phyloP scores from a whole-genome alignment of 2,797 vertebrate genomes.

The Eremophila alpestris region DNA sequence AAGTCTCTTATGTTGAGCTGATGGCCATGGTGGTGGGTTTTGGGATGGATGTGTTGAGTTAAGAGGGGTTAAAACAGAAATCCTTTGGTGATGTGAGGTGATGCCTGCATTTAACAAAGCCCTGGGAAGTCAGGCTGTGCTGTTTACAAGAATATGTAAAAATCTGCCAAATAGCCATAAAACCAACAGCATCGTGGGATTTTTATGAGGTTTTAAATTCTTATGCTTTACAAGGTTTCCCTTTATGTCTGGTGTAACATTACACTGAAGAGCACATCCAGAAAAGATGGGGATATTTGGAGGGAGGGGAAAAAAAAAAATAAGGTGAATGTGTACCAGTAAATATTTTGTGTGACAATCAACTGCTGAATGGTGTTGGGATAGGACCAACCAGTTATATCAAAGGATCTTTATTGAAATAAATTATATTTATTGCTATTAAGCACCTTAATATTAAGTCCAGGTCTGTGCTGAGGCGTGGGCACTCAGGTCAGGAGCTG shows the following conservation, averaged over 20 bases:
- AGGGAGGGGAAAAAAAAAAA: background rate
- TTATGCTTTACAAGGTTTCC: constrained; percentile 23
- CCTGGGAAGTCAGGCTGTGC: background rate
- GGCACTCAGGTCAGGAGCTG: background rate
- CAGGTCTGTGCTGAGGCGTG: background rate
- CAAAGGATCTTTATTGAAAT: constrained; percentile 46
- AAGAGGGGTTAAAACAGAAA: background rate
- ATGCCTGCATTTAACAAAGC: background rate
- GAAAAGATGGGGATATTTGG: constrained; percentile 44
- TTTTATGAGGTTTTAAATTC: constrained; percentile 43
- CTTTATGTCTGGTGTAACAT: background rate
- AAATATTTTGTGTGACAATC: background rate
- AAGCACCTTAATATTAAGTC: constrained; percentile 42
- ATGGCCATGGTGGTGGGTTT: background rate
- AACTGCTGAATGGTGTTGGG: background rate
- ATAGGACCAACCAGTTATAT: constrained; percentile 17
- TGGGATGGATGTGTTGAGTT: background rate
- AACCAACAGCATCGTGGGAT: background rate
- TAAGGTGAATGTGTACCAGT: background rate
- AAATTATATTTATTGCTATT: background rate
- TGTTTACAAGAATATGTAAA: constrained; percentile 32
- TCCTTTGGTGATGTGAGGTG: background rate
- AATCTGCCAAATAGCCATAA: constrained; percentile 5
- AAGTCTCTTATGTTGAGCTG: background rate
- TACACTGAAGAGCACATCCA: constrained; percentile 20